Base-by-base conservation (phyloP, 2,888 invertebrate genomes). In the Spialia ferax region DNA sequence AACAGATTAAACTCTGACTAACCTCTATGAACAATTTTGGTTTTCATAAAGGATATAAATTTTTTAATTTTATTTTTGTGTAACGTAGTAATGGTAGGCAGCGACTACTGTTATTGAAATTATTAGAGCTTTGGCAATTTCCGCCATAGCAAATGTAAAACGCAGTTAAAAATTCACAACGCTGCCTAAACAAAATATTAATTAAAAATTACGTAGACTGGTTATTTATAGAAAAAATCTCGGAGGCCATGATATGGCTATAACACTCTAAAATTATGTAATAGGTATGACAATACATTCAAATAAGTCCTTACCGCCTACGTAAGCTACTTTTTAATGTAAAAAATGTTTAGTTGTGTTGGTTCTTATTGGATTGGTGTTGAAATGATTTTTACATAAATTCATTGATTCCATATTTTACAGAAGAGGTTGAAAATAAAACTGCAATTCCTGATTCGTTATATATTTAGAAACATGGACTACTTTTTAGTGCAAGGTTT, bases 31-130 rank as follows among this genome's bases (percentile, higher is more conserved):
- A 32, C 5, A 8, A 29, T 29, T 32, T 7, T 10, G 15, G 1
- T 45, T 45, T 45, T 45, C 15, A n/a, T n/a, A 38, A 38, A 38
- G n/a, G 42, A 18, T 45, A 7, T 13, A 8, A 45, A 45, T 11
- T 20, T 13, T n/a, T 61, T 15, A 13, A 10, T 22, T 22, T 71
- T 69, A 75, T 62, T 71, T 71, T 45, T 76, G 70, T n/a, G 70
- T 75, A n/a, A 76, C 67, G 57, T 79, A 80, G 65, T 74, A 79
- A 75, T 83, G 80, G 62, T 85, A 85, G 20, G 77, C 78, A 32
- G 79, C 78, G 0, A 83, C 79, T 23, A 83, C 79, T 2, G 77
- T 71, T 2, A 83, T 75, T n/a, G 81, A 76, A 57, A 84, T 75
- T 11, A 79, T 62, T 10, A 80, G 63, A 50, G 79, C 75, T 72